Evolutionary conservation across 1,140 invertebrate species (phyloP), one percentile per base, ranked within the genome.

Genomic region (Pogonomyrmex barbatus): DNA sequence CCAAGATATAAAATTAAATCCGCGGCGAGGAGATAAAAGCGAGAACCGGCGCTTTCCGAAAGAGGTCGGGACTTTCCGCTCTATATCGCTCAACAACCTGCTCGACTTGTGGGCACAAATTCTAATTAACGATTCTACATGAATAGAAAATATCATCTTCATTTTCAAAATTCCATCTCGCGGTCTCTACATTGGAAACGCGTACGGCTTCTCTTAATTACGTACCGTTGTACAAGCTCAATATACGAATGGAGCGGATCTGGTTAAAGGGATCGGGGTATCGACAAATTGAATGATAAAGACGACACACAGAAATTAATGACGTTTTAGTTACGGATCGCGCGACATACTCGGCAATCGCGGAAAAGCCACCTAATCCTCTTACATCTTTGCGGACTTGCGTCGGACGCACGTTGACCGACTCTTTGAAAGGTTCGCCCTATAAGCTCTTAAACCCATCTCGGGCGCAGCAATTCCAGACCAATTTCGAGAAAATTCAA

Each of bases 361-460:
- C 50, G 52, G 67, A 77, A 79, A 83, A 90, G 84, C 83, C 87
- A 63, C 33, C 62, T 91, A 91, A 91, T 91, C 90, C 89, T 91
- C 90, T 90, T 91, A 90, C 83, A 87, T 88, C 73, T 78, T 47
- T 87, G 70, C 68, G 71, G 62, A 82, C 78, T 75, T 67, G 50
- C 17, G 73, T 79, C 58, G 71, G 54, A 75, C 42, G 39, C 77
- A 62, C 87, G 78, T 86, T 89, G 89, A 90, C 88, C 73, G 70
- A 78, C 89, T 90, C 75, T 88, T 91, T 85, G 87, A 81, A 82
- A 60, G 77, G 86, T 60, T 73, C 47, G 52, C 50, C 12, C 76
- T 33, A 84, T 91, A 91, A 91, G 87, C 89, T 79, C 86, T 90
- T 91, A 91, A 91, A 91, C 89, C 89, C 76, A 87, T 91, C 89